Evolutionary conservation across 2,113 vertebrate species (phyloP), one percentile per base, ranked within the genome.

Genomic region (Spea multiplicata): DNA sequence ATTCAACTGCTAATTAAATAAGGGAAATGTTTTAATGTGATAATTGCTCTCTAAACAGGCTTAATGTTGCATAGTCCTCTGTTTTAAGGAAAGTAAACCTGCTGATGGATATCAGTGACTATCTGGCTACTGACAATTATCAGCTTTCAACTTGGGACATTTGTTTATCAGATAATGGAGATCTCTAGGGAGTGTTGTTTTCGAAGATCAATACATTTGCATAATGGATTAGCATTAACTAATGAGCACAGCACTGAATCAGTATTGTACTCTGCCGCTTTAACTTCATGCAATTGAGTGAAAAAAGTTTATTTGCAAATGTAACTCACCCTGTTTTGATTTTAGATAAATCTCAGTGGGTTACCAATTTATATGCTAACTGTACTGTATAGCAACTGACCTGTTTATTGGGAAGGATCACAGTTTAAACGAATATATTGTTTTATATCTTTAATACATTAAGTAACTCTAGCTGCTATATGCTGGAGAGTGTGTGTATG

Each of bases 291-390:
- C 12, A 9, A 10, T 66, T 14, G 44, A 49, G 7, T 9, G 52
- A 76, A 66, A 68, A 66, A 53, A 68, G 61, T 80, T 66, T 79
- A 73, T 79, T 72, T 73, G 62, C 71, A 73, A 67, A 46, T 59
- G 8, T 45, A n/a, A 52, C 57, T 16, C 9, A 17, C 76, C 61
- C 65, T 72, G 70, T 79, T 79, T 80, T 80, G 50, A 53, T 73
- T 73, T 67, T 57, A 68, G 64, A 59, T 57, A 80, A 73, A 80
- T n/a, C 77, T 73, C 71, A 66, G 77, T 50, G 73, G 67, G 77
- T 16, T 65, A 48, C 62, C 77, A 73, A 73, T 80, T 80, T 67
- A 73, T 62, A 80, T 80, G 77, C 52, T 73, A 80, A 80, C 73
- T 80, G 62, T 68, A 66, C 66, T 13, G 48, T 46, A 67, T 52